Evolutionary conservation across 2,888 invertebrate genomes (phyloP).

Genomic region (Galerucella calmariensis): DNA sequence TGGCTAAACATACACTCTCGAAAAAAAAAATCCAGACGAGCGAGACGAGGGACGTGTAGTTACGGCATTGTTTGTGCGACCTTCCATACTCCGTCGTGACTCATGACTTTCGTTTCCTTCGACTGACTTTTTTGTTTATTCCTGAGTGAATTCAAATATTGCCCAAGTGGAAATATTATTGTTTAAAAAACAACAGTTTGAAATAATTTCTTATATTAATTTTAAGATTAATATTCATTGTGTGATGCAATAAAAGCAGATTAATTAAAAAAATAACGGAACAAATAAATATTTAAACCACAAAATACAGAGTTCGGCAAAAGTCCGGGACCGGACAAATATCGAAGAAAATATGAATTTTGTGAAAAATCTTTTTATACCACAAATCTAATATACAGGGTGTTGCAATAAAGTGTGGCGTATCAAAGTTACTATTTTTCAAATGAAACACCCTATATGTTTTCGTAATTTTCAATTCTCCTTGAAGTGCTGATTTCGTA

Average conservation of each 20-base stretch:
- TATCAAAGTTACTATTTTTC: too few relatives aligned
- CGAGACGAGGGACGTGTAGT: conserved; percentile 2
- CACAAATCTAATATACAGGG: too few relatives aligned
- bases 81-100: conserved; percentile 2
- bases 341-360: too few relatives aligned
- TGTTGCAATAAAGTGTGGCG: too few relatives aligned
- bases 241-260: not conserved
- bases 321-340: too few relatives aligned
- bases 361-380: too few relatives aligned
- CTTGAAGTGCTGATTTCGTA: too few relatives aligned
- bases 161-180: conserved; percentile 1
- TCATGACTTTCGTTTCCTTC: conserved; percentile 7
- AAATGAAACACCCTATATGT: too few relatives aligned
- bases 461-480: too few relatives aligned
- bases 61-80: conserved; percentile 8
- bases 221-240: too few relatives aligned
- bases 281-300: not conserved
- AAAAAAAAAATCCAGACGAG: conserved; percentile 3
- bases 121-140: not conserved
- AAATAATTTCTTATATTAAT: not conserved
- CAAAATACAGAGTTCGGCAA: too few relatives aligned
- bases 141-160: not conserved
- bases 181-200: not conserved
- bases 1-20: not conserved
- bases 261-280: not conserved